Percentiles rank a stretch among this genome's conserved stretches.
These are phyloP conservation scores for Bombus polaris DNA, from an alignment of 1,140 invertebrate species.

Conservation along the genomic window DNA sequence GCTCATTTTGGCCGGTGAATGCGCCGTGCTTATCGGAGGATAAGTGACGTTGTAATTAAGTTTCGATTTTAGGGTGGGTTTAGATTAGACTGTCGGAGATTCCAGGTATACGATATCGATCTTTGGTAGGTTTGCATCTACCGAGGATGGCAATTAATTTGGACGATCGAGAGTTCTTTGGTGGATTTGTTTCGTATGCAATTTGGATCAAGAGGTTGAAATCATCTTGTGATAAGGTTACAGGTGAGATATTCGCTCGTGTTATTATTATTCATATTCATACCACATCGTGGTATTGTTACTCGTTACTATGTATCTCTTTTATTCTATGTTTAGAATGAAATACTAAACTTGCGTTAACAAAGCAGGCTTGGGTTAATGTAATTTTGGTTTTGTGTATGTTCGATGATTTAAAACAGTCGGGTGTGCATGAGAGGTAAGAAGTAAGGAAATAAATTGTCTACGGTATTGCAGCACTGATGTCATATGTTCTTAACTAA, in stretches of 20 bases:
- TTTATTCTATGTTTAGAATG: too few relatives aligned
- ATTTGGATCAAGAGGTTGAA: background rate
- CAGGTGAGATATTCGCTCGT: background rate
- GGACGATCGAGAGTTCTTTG: too few relatives aligned
- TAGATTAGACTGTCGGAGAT: background rate
- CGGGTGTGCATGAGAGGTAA: background rate
- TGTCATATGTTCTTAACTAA: background rate
- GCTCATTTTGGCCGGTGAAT: background rate
- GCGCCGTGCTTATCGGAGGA: background rate
- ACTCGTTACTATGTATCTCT: too few relatives aligned
- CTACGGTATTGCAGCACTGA: background rate
- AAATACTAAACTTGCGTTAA: too few relatives aligned
- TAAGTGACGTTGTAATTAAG: slow-evolving; percentile 17
- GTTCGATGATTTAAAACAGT: background rate
- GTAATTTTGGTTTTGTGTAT: background rate
- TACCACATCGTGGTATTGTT: too few relatives aligned
- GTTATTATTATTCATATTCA: too few relatives aligned
- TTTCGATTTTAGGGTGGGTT: background rate
- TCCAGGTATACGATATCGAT: background rate
- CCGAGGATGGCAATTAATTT: too few relatives aligned
- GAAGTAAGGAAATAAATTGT: background rate
- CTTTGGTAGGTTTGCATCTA: too few relatives aligned
- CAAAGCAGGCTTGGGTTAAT: too few relatives aligned
- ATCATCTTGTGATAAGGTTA: too few relatives aligned
- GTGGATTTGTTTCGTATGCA: too few relatives aligned